Percentiles rank a stretch among this genome's conserved stretches.
These are phyloP conservation scores for Tympanuchus pallidicinctus DNA, from an alignment of 2,113 vertebrate genomes.

Conservation along the genomic window DNA sequence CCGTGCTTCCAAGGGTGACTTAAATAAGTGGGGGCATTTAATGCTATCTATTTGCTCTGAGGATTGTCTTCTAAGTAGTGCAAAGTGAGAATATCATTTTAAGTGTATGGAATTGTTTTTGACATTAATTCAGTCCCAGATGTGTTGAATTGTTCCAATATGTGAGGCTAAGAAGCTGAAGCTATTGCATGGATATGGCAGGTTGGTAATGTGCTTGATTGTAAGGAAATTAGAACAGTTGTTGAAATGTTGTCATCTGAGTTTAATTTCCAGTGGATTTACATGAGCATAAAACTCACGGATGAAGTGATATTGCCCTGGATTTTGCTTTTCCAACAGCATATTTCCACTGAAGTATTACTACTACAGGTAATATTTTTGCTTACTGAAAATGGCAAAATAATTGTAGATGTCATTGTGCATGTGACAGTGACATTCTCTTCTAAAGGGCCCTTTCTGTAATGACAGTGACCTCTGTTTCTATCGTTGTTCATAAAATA, in stretches of 20 bases:
- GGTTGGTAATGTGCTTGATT: constrained; percentile 37
- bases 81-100: constrained; percentile 26
- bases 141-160: constrained; percentile 39
- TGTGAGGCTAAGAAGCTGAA: neutral
- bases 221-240: constrained; percentile 32
- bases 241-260: constrained; percentile 37
- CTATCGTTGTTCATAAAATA: neutral
- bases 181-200: neutral
- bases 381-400: neutral
- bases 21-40: neutral
- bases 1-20: neutral
- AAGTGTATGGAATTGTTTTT: constrained; percentile 13
- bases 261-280: constrained; percentile 46
- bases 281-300: neutral
- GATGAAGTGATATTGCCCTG: neutral
- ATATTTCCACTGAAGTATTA: neutral
- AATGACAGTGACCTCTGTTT: neutral
- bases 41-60: neutral
- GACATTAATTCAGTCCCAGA: constrained; percentile 48
- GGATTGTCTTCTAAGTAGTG: neutral
- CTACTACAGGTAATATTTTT: neutral
- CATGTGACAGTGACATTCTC: neutral
- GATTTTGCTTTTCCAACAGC: constrained; percentile 2
- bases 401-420: constrained; percentile 20
- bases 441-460: neutral